Conservation (phyloP, 1,140 invertebrate genomes). For the Hylyphantes graminicola region DNA sequence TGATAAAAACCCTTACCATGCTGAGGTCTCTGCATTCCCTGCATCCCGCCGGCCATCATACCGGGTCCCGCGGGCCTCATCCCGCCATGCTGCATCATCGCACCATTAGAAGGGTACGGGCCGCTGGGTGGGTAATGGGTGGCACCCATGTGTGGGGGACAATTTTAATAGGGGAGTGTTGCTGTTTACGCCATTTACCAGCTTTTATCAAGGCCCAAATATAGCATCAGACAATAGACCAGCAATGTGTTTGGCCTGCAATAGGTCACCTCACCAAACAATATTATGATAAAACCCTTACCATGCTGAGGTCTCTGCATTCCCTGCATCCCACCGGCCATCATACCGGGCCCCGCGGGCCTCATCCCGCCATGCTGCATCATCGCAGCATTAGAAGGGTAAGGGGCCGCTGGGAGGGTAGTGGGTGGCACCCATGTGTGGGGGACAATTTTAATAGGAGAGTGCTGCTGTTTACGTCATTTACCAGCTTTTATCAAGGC, state of each 20-base stretch:
- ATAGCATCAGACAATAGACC: too few relatives aligned
- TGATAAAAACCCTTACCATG: slow-evolving; percentile 43
- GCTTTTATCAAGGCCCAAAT: too few relatives aligned
- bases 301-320: slow-evolving; percentile 52
- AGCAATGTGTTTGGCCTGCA: too few relatives aligned
- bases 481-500: too few relatives aligned
- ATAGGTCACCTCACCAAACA: background rate
- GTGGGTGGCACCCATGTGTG: slow-evolving; percentile 44
- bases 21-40: slow-evolving; percentile 36
- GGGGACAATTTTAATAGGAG: background rate
- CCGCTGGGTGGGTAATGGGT: slow-evolving; percentile 51
- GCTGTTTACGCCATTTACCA: too few relatives aligned
- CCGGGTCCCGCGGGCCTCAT: slow-evolving; percentile 40
- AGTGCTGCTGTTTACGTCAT: too few relatives aligned
- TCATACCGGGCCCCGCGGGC: slow-evolving; percentile 40
- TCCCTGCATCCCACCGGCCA: slow-evolving; percentile 41
- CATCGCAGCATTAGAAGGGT: slow-evolving; percentile 50
- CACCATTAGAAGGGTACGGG: slow-evolving; percentile 46
- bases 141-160: slow-evolving; percentile 40
- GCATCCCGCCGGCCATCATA: slow-evolving; percentile 47
- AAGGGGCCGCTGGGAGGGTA: slow-evolving; percentile 42
- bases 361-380: slow-evolving; percentile 46
- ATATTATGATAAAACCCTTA: too few relatives aligned
- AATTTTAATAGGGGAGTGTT: background rate
- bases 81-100: slow-evolving; percentile 53